A percentile compares a stretch with the other conserved stretches of the same genome.
Evolutionary conservation across 2,888 invertebrate genomes (phyloP).

Genomic region (Dione vanillae): DNA sequence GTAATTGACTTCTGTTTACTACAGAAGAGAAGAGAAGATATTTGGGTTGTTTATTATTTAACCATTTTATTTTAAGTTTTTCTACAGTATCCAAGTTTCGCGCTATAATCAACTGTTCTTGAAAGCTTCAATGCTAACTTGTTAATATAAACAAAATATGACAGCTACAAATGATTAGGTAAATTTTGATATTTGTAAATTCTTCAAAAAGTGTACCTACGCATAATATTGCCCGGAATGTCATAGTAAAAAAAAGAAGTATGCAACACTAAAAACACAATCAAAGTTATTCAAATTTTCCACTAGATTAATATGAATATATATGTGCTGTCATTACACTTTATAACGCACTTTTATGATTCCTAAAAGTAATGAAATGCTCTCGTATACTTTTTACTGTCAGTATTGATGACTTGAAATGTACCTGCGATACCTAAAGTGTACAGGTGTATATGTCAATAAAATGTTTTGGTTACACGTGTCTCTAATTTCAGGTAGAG

Average conservation of each 20-base stretch:
- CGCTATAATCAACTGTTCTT: too few species aligned
- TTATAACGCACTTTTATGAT: constrained; percentile 31
- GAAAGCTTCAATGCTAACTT: too few species aligned
- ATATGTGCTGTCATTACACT: constrained; percentile 21
- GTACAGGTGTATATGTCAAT: neutral
- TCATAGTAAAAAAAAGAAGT: neutral
- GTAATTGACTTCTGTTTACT: too few species aligned
- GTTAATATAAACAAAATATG: too few species aligned
- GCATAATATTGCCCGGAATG: too few species aligned
- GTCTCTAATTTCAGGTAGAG: neutral
- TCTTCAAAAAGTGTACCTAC: too few species aligned
- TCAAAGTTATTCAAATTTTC: neutral
- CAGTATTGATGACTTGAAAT: constrained; percentile 32
- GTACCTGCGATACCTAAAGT: constrained; percentile 5
- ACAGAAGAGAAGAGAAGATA: too few species aligned
- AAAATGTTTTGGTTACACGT: neutral
- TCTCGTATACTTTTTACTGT: constrained; percentile 33
- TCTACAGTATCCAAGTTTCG: too few species aligned
- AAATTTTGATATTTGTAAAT: too few species aligned
- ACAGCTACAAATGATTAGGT: too few species aligned
- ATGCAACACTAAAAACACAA: neutral
- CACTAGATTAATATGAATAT: neutral
- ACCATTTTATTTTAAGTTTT: too few species aligned
- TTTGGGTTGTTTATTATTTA: too few species aligned
- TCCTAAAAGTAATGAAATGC: constrained; percentile 32